These are phyloP conservation scores for Ispidina lecontei DNA, from an alignment of 2,797 vertebrate genomes.

Conservation along the genomic window DNA sequence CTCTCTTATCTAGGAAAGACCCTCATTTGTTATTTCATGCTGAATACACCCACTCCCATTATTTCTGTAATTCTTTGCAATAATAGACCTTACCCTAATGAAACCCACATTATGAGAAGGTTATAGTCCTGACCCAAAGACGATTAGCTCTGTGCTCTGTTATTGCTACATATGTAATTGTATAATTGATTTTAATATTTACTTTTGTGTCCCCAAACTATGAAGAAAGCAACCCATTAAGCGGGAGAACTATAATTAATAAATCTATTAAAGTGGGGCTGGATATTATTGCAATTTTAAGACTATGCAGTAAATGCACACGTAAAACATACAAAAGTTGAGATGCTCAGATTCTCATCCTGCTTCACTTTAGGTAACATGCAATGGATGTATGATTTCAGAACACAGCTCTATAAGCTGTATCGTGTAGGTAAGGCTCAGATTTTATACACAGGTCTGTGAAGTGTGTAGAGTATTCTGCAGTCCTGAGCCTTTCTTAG, in stretches of 20 bases:
- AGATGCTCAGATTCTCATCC: not conserved
- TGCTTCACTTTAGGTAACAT: not conserved
- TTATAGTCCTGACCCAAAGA: slow-evolving; percentile 79
- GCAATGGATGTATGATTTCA: not conserved
- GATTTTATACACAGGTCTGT: not conserved
- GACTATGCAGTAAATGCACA: not conserved
- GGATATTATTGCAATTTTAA: slow-evolving; percentile 17
- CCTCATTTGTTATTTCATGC: slow-evolving; percentile 89
- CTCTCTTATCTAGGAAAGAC: slow-evolving; percentile 84
- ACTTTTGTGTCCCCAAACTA: slow-evolving; percentile 78
- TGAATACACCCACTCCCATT: slow-evolving; percentile 84
- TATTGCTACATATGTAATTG: slow-evolving; percentile 85
- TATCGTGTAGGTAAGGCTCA: not conserved
- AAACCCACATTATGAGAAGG: slow-evolving; percentile 84
- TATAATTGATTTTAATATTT: slow-evolving; percentile 87
- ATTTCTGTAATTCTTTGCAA: slow-evolving; percentile 81
- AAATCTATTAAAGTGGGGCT: slow-evolving; percentile 51
- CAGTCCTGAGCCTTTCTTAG: not conserved
- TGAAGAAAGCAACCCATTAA: slow-evolving; percentile 75
- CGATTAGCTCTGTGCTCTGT: slow-evolving; percentile 82
- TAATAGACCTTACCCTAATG: slow-evolving; percentile 84
- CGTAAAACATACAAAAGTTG: not conserved
- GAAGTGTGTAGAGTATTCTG: not conserved
- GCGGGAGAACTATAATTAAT: slow-evolving; percentile 76
- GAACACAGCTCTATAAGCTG: not conserved